Conservation (phyloP, 2,888 invertebrate genomes). For the Drosophila acutilabella region DNA sequence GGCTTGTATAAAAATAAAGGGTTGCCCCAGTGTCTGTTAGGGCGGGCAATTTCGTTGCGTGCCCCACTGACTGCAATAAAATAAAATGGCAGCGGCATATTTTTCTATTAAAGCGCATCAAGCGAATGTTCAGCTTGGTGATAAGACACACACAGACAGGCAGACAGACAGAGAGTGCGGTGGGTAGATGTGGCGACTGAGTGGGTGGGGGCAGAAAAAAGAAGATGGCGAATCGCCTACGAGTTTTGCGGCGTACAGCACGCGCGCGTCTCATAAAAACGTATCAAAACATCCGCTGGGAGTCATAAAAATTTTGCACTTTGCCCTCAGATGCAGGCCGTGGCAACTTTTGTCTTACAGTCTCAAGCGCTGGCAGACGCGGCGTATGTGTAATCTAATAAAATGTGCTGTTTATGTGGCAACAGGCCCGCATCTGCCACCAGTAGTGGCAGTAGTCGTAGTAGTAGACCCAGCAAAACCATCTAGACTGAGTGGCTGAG, state of each 20-base stretch:
- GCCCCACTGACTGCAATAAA: slow-evolving; percentile 60
- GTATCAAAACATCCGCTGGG: slow-evolving; percentile 81
- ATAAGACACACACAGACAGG: slow-evolving; percentile 38
- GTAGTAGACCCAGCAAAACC: too few species aligned
- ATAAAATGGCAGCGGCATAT: slow-evolving; percentile 57
- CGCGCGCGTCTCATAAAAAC: slow-evolving; percentile 81
- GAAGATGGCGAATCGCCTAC: slow-evolving; percentile 50
- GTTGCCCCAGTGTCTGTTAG: slow-evolving; percentile 6
- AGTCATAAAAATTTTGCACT: slow-evolving; percentile 81
- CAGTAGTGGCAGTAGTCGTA: too few species aligned
- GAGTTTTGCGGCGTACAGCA: slow-evolving; percentile 72
- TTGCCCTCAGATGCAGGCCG: slow-evolving; percentile 57
- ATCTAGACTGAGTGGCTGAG: neutral
- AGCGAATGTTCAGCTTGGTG: slow-evolving; percentile 48
- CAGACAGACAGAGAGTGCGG: neutral
- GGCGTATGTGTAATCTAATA: slow-evolving; percentile 79
- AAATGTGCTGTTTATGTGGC: slow-evolving; percentile 80
- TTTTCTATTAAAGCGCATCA: slow-evolving; percentile 75
- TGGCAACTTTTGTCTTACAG: slow-evolving; percentile 40
- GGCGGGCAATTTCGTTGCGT: slow-evolving; percentile 27
- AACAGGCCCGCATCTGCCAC: slow-evolving; percentile 51
- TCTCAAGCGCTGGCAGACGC: slow-evolving; percentile 32
- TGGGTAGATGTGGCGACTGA: neutral
- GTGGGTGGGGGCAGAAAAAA: neutral
- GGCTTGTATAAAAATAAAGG: slow-evolving; percentile 19